Evolutionary conservation across 1,140 invertebrate species (phyloP), one percentile per base, ranked within the genome.

Genomic region (Trichonephila clavipes): DNA sequence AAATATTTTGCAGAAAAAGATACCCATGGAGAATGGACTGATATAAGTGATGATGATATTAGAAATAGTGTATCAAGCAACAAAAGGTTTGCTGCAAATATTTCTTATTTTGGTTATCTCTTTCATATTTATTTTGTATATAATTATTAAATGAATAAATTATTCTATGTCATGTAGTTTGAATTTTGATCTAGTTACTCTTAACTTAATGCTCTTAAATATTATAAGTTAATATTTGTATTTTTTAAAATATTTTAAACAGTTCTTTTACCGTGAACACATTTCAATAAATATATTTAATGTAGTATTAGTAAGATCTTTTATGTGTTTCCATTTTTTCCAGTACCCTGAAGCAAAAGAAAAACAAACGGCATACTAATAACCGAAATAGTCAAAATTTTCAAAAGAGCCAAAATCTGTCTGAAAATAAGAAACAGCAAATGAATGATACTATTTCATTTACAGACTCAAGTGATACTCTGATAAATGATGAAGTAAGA

Each of bases 381-480:
- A 44, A 72, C 1, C 85, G 34, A 66, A 64, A 85, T n/a, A 62
- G 21, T 64, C 66, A 83, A 88, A 88, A 64, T 21, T 51, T 44
- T 28, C 88, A 51, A 64, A 88, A 88, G 18, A 40, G 44, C n/a
- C 62, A 64, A 24, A 51, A 24, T 66, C 16, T 19, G 0, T 61
- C 40, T 58, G 90, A 85, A 51, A 72, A 72, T 34, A n/a, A 87
- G 18, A 61, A 44, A 16, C 85, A 44, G 10, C 58, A 34, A 28
- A 12, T 86, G 90, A 92, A 83, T 28, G 90, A 93, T 19, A 93
- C 92, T 8, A 88, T 93, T 40, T 93, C 92, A 44, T 93, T 93
- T 28, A 93, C 92, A n/a, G 92, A 93, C 44, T 93, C 92, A 7
- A 93, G 40, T 93, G 92, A 93, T 88, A 93, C 92, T n/a, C 72